phyloP scores from a whole-genome alignment of 2,797 vertebrate genomes.

The Acipenser transmontanus region DNA sequence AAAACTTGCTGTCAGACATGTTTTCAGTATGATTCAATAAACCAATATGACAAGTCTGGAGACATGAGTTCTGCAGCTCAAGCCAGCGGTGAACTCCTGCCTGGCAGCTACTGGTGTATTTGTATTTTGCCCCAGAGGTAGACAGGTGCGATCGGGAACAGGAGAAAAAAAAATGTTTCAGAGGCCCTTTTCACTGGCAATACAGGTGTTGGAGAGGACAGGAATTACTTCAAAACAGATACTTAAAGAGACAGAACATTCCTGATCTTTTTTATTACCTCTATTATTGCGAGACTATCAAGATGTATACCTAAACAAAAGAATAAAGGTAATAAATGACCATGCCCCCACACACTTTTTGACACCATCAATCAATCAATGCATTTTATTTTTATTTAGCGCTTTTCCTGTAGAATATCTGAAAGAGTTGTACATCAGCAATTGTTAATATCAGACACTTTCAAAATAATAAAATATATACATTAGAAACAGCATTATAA shows the following conservation, averaged over 20 bases:
- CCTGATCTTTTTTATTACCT: not conserved
- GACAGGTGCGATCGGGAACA: conserved; percentile 56
- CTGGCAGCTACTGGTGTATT: conserved; percentile 30
- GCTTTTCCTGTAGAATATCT: too few species aligned
- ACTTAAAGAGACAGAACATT: conserved; percentile 14
- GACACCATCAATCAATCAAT: too few species aligned
- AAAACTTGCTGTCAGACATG: conserved; percentile 49
- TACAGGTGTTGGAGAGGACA: conserved; percentile 28
- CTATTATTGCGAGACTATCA: too few species aligned
- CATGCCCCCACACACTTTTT: too few species aligned
- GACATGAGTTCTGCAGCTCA: conserved; percentile 51
- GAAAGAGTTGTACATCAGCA: too few species aligned
- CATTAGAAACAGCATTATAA: too few species aligned
- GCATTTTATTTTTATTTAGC: too few species aligned
- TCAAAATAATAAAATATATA: too few species aligned
- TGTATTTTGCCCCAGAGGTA: conserved; percentile 54
- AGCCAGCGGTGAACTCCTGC: conserved; percentile 54
- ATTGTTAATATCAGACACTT: too few species aligned
- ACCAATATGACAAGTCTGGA: conserved; percentile 59
- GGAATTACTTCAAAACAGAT: conserved; percentile 9
- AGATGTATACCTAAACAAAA: too few species aligned
- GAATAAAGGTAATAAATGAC: too few species aligned
- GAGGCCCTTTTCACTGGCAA: conserved; percentile 26
- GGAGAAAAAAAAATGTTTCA: conserved; percentile 24
- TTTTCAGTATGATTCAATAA: conserved; percentile 60